A percentile compares a stretch with the other conserved stretches of the same genome.
Evolutionary conservation across 1,140 invertebrate genomes (phyloP).

Genomic region (Colletes latitarsis): DNA sequence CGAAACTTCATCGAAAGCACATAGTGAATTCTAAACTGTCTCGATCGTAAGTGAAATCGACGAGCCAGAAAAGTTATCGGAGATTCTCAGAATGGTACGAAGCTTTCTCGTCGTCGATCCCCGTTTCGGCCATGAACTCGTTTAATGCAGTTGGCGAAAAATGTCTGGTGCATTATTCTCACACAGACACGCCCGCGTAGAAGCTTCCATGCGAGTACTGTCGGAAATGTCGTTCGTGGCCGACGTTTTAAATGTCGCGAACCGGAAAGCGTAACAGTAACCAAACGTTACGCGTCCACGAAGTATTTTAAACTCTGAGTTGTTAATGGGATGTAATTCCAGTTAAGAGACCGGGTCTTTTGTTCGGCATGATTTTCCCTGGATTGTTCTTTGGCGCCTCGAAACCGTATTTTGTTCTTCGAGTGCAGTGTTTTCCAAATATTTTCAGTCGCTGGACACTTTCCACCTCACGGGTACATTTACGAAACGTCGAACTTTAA

Average conservation of each 20-base stretch:
- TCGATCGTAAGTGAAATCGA: conserved; percentile 18
- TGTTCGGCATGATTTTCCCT: background rate
- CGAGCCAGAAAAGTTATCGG: background rate
- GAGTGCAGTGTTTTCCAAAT: no score
- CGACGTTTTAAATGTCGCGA: conserved; percentile 26
- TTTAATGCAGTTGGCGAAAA: background rate
- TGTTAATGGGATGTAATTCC: conserved; percentile 47
- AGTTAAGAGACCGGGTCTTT: conserved; percentile 24
- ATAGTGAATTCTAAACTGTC: background rate
- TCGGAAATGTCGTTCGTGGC: conserved; percentile 25
- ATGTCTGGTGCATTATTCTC: background rate
- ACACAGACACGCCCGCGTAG: background rate
- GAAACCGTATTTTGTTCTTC: background rate
- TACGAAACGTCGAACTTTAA: no score
- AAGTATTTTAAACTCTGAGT: conserved; percentile 9
- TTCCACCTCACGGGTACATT: no score
- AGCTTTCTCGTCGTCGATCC: conserved; percentile 20
- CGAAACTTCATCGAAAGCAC: no score
- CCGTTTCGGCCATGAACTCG: conserved; percentile 1
- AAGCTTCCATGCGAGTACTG: conserved; percentile 19
- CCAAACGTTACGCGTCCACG: conserved; percentile 17
- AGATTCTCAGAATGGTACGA: background rate
- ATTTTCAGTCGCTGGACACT: no score
- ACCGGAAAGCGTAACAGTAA: conserved; percentile 46
- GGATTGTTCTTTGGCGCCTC: background rate